phyloP scores from a whole-genome alignment of 2,797 vertebrate genomes.

The Anomalospiza imberbis region DNA sequence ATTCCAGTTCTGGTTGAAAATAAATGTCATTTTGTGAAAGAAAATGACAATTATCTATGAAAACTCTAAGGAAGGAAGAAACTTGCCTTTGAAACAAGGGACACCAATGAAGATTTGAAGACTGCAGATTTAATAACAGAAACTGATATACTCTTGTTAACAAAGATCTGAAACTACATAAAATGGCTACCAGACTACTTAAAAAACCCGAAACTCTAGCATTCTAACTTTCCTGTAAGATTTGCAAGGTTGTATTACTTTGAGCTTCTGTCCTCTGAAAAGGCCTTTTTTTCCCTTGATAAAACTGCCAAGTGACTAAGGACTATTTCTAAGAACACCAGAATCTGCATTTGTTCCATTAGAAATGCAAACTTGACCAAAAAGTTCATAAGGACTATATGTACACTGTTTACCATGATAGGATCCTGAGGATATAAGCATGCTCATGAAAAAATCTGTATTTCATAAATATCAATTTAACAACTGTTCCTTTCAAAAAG shows the following conservation, averaged over 20 bases:
- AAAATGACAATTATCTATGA: not conserved
- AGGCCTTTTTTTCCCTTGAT: not conserved
- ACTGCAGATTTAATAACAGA: not conserved
- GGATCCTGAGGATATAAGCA: not conserved
- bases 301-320: not conserved
- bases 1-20: not conserved
- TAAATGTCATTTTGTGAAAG: not conserved
- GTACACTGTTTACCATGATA: not conserved
- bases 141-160: not conserved
- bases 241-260: not conserved
- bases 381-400: not conserved
- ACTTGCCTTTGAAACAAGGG: not conserved
- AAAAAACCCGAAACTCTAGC: not conserved
- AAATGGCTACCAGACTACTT: not conserved
- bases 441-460: not conserved
- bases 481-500: not conserved
- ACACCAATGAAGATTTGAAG: not conserved
- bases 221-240: not conserved
- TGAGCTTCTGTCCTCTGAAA: not conserved
- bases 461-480: not conserved
- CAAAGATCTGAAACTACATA: not conserved
- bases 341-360: not conserved
- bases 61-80: not conserved
- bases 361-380: not conserved
- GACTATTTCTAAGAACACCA: not conserved